Base-by-base conservation (phyloP, 2,797 vertebrate species). In the Acipenser ruthenus region DNA sequence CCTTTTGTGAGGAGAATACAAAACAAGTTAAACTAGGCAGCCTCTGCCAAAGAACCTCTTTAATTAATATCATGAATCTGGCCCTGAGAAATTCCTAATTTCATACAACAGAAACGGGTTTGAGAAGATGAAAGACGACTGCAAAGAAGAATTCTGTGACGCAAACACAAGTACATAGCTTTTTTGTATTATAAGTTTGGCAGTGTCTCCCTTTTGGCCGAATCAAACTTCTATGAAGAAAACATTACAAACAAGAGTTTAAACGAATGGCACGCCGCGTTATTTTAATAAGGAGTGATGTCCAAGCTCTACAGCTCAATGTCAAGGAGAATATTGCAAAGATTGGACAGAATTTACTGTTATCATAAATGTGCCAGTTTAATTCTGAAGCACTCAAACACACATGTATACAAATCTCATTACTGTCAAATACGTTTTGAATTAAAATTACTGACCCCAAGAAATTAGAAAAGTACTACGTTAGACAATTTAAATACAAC, bases 311-410 rank as follows among this genome's bases (percentile, higher is more conserved):
- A 78, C 77, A 72, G 79, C 83, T 89, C 87, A 89, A 86, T 66
- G 86, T 88, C 87, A 81, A 50, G 75, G 71, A 67, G 82, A 87
- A 86, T 88, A 89, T 90, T 83, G 81, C 81, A 58, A 73, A 85
- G 86, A 89, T 89, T 89, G 87, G 79, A 76, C 72, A 6, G 66
- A 69, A 75, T 79, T 84, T 86, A 73, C 86, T 86, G 83, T 84
- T 87, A 79, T 79, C 66, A 69, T 84, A 85, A 88, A 70, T 77
- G 80, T 69, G 64, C 70, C 77, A 75, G 72, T 87, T 84, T 84
- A 84, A 76, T 80, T 70, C 70, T 1, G 65, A 75, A 71, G 69
- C 75, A 72, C 65, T 50, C 65, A 72, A 70, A 74, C 66, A 65
- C 78, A 76, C 78, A 80, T 74, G 80, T 65, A 37, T 37, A 10